These are phyloP conservation scores for Nomada ruficornis DNA, from an alignment of 2,888 invertebrate genomes.

Conservation along the genomic window DNA sequence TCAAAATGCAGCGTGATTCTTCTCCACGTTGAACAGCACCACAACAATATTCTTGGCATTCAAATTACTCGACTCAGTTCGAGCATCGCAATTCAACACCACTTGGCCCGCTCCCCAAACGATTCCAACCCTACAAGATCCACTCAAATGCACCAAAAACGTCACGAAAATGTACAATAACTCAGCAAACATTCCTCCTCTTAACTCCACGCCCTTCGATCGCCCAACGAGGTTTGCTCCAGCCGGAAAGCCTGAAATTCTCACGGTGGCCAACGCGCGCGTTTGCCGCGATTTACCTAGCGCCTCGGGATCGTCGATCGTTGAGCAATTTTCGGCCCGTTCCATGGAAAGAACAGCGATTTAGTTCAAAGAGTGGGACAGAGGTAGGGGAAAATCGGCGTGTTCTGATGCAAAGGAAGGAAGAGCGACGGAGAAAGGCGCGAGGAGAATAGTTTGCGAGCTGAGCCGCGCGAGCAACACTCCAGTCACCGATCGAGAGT, in stretches of 20 bases:
- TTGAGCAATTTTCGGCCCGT: conserved; percentile 41
- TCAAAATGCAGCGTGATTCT: too few species aligned
- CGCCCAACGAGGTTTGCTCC: background rate
- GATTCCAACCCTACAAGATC: too few species aligned
- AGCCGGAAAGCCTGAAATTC: conserved; percentile 3
- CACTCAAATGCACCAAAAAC: too few species aligned
- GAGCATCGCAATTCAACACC: too few species aligned
- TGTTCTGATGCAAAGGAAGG: conserved; percentile 25
- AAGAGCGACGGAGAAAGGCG: conserved; percentile 50
- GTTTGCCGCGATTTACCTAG: conserved; percentile 21
- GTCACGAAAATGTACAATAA: too few species aligned
- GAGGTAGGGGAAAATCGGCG: conserved; percentile 15
- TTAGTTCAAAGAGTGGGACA: background rate
- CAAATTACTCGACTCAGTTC: too few species aligned
- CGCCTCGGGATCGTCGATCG: conserved; percentile 24
- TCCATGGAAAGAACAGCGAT: background rate
- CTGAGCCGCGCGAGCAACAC: conserved; percentile 70
- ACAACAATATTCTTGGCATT: too few species aligned
- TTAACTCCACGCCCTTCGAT: background rate
- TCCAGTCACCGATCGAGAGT: conserved; percentile 82
- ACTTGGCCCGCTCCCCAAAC: too few species aligned
- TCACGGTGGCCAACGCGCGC: background rate
- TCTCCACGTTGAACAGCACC: too few species aligned
- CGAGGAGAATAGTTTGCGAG: conserved; percentile 62
- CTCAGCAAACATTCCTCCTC: too few species aligned